phyloP scores from a whole-genome alignment of 2,888 invertebrate species.

The Norana najaformis region DNA sequence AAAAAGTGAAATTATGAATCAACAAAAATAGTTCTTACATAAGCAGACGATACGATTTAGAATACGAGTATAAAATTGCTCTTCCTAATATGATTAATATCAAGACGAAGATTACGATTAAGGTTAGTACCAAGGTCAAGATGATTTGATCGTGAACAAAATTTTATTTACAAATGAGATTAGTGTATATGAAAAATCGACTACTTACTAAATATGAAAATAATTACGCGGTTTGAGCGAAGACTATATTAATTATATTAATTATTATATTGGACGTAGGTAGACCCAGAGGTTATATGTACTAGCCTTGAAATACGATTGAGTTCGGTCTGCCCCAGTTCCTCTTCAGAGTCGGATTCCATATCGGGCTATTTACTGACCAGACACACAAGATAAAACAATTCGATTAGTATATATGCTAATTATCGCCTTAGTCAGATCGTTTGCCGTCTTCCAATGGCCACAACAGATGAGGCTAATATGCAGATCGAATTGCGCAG shows the following conservation, averaged over 20 bases:
- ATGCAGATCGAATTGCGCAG: neutral
- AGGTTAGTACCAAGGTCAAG: too few species aligned
- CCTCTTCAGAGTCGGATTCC: slow-evolving; percentile 3
- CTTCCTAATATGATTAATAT: too few species aligned
- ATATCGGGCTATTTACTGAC: slow-evolving; percentile 7
- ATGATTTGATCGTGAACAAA: too few species aligned
- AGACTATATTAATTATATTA: neutral
- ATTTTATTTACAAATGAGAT: neutral
- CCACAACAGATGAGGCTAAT: neutral
- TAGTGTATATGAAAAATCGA: neutral
- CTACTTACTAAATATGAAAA: neutral
- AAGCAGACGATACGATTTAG: too few species aligned
- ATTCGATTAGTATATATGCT: neutral
- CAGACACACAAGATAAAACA: neutral
- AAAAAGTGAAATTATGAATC: too few species aligned
- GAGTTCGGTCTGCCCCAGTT: slow-evolving; percentile 10
- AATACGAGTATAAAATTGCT: too few species aligned
- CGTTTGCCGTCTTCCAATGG: neutral
- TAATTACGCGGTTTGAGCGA: neutral
- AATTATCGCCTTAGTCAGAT: neutral
- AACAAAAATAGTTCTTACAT: too few species aligned
- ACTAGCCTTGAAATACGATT: neutral
- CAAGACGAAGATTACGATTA: too few species aligned
- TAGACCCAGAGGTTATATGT: neutral
- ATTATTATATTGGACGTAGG: neutral